phyloP scores from a whole-genome alignment of 2,888 invertebrate species.

The Notocelia uddmanniana region DNA sequence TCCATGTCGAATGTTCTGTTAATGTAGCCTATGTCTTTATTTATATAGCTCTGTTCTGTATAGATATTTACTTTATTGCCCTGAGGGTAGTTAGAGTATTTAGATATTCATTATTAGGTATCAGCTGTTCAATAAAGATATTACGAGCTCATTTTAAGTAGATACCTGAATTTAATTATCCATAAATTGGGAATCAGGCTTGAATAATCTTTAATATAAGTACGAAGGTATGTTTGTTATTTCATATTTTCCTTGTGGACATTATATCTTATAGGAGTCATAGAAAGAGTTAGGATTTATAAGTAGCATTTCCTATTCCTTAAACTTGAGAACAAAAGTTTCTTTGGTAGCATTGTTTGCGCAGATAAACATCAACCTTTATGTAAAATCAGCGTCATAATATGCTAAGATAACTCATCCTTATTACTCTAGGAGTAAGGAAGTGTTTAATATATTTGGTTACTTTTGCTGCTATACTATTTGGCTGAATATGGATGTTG shows the following conservation, averaged over 20 bases:
- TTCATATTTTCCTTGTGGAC: too few species aligned
- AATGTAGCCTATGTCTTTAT: constrained; percentile 24
- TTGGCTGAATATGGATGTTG: too few species aligned
- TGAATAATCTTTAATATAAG: neutral
- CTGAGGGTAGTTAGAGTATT: neutral
- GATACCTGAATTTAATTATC: too few species aligned
- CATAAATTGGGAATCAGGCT: neutral
- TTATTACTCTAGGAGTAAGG: too few species aligned
- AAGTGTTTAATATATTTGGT: too few species aligned
- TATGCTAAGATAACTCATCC: too few species aligned
- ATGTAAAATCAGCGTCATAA: too few species aligned
- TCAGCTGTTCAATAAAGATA: neutral
- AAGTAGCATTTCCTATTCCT: neutral
- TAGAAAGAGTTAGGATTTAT: neutral
- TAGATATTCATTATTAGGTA: neutral
- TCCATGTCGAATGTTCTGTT: constrained; percentile 14
- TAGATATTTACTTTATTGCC: neutral
- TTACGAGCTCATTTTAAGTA: too few species aligned
- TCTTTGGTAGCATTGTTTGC: too few species aligned
- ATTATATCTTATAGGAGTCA: neutral
- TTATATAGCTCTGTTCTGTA: neutral
- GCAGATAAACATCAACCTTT: too few species aligned
- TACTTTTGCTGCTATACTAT: too few species aligned
- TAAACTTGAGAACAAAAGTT: neutral
- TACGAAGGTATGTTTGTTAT: too few species aligned